These are phyloP conservation scores for Microtus richardsoni DNA, from an alignment of 2,113 vertebrate genomes.

Conservation along the genomic window DNA sequence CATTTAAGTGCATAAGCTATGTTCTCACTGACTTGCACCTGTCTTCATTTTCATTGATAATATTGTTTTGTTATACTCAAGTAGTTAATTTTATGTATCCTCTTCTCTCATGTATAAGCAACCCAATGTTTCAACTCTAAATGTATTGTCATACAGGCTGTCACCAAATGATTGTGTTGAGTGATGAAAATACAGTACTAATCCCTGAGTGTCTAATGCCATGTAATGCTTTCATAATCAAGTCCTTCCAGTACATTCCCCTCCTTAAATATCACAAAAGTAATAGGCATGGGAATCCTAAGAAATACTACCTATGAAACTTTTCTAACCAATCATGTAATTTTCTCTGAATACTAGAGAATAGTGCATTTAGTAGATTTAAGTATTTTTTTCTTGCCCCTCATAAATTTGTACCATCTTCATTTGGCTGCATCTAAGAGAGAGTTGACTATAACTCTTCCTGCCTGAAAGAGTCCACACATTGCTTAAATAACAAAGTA, in stretches of 20 bases:
- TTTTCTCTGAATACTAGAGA: conserved; percentile 46
- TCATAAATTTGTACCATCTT: conserved; percentile 29
- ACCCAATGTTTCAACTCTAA: conserved; percentile 27
- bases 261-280: conserved; percentile 31
- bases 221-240: conserved; percentile 43
- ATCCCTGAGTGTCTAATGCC: conserved; percentile 62
- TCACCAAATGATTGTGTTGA: conserved; percentile 45
- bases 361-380: conserved; percentile 28
- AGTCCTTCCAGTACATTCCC: conserved; percentile 13
- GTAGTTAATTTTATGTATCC: conserved; percentile 31
- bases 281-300: conserved; percentile 13
- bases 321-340: conserved; percentile 16
- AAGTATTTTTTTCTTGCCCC: conserved; percentile 36
- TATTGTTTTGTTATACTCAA: neutral
- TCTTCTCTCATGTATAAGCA: conserved; percentile 25
- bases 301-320: conserved; percentile 58
- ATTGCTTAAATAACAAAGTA: conserved; percentile 7
- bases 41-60: conserved; percentile 27
- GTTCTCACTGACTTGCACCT: conserved; percentile 15
- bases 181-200: conserved; percentile 39
- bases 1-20: neutral
- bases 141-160: conserved; percentile 57
- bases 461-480: neutral
- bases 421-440: conserved; percentile 37
- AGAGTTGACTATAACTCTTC: neutral